Evolutionary conservation across 1,140 invertebrate species (phyloP).

Genomic region (Lasaia peninsularis): DNA sequence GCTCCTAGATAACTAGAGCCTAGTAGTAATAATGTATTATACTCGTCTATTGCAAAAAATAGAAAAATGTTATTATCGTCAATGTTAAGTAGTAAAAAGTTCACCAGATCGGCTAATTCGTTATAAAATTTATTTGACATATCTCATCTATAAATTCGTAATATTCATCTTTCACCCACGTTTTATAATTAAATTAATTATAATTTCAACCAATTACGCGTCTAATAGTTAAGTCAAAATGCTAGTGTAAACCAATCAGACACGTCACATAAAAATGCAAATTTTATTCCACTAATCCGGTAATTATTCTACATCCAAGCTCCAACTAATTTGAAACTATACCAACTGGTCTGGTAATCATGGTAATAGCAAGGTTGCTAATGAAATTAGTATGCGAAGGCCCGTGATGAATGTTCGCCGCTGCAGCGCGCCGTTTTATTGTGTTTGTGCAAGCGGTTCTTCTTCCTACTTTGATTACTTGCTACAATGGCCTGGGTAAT

Average conservation of each 20-base stretch:
- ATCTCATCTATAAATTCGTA: background rate
- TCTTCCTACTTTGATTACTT: slow-evolving; percentile 5
- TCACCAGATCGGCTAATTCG: no score
- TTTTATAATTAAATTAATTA: background rate
- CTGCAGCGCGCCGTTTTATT: slow-evolving; percentile 4
- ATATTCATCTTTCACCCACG: background rate
- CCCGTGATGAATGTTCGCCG: slow-evolving; percentile 9
- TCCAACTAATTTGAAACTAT: slow-evolving; percentile 12
- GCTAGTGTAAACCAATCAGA: background rate
- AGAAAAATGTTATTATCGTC: no score
- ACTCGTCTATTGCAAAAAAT: no score
- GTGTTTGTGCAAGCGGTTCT: background rate
- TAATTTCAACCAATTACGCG: background rate
- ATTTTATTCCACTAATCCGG: slow-evolving; percentile 5
- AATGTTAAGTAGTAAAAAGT: no score
- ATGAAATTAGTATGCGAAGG: slow-evolving; percentile 12
- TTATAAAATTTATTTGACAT: no score
- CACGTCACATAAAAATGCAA: slow-evolving; percentile 2
- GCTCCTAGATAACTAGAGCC: no score
- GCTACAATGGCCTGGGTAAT: background rate
- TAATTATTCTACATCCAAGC: slow-evolving; percentile 9
- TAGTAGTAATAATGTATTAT: no score
- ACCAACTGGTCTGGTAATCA: slow-evolving; percentile 12
- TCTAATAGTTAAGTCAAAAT: background rate
- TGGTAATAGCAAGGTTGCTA: slow-evolving; percentile 10